Conservation (phyloP, 1,140 invertebrate species). For the Tetramorium alpestre region DNA sequence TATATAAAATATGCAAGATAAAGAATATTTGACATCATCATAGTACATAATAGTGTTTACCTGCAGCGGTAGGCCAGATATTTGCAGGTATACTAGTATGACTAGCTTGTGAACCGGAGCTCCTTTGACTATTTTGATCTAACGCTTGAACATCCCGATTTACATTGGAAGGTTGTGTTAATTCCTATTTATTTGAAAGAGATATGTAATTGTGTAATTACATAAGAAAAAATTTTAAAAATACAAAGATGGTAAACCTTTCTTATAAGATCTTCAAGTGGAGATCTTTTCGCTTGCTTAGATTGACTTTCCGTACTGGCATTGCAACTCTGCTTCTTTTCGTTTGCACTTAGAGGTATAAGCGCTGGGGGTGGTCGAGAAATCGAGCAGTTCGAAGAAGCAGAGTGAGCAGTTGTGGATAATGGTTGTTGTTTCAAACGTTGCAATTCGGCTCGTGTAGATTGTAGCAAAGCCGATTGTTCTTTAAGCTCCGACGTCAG, state of each 20-base stretch:
- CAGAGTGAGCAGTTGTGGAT: constrained; percentile 49
- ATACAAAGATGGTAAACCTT: constrained; percentile 74
- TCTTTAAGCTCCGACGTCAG: constrained; percentile 82
- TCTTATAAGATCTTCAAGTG: constrained; percentile 80
- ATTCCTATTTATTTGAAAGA: constrained; percentile 72
- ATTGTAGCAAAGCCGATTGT: constrained; percentile 78
- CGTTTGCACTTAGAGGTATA: constrained; percentile 38
- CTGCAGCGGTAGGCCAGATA: constrained; percentile 75
- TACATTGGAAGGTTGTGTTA: constrained; percentile 73
- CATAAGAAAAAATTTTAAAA: not conserved
- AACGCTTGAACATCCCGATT: constrained; percentile 76
- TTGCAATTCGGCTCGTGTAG: constrained; percentile 79
- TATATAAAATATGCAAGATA: not conserved
- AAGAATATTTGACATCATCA: not conserved
- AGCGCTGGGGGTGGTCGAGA: constrained; percentile 72
- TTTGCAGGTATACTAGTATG: constrained; percentile 78
- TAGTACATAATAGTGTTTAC: constrained; percentile 60
- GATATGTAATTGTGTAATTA: constrained; percentile 5
- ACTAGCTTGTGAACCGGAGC: constrained; percentile 78
- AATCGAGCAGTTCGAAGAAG: constrained; percentile 55
- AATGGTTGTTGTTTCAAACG: constrained; percentile 81
- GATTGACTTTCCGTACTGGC: constrained; percentile 67
- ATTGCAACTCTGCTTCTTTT: constrained; percentile 78
- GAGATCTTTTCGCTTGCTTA: constrained; percentile 76
- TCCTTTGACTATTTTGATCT: constrained; percentile 77